These are phyloP conservation scores for Aricia agestis DNA, from an alignment of 1,140 invertebrate species.

Conservation along the genomic window DNA sequence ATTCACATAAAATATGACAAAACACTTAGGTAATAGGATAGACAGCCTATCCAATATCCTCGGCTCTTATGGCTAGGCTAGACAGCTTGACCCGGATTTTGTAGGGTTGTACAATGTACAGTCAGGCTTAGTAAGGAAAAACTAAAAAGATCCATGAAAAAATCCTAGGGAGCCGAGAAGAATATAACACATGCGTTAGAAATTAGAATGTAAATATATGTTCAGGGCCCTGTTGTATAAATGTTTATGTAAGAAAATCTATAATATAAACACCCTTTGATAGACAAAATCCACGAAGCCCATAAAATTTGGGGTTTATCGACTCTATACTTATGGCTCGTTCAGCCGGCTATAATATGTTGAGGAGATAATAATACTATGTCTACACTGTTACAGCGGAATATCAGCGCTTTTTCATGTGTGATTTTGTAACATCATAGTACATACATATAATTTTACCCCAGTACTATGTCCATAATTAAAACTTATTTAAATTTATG, in stretches of 20 bases:
- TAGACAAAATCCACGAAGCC: background rate
- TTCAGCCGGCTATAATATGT: background rate
- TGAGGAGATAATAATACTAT: too few relatives aligned
- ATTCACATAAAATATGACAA: too few relatives aligned
- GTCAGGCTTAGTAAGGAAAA: background rate
- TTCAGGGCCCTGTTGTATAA: background rate
- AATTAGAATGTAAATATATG: background rate
- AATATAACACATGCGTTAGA: background rate
- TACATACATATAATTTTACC: too few relatives aligned
- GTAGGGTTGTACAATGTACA: background rate
- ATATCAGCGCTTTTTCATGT: too few relatives aligned
- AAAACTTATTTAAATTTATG: background rate
- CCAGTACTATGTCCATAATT: too few relatives aligned
- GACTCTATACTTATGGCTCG: background rate
- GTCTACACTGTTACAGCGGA: too few relatives aligned
- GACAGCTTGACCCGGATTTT: too few relatives aligned
- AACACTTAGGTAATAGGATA: too few relatives aligned
- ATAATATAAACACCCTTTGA: background rate
- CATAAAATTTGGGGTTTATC: conserved; percentile 1
- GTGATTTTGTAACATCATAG: too few relatives aligned
- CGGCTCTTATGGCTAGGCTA: too few relatives aligned
- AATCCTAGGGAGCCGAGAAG: background rate
- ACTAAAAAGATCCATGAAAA: background rate
- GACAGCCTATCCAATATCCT: too few relatives aligned
- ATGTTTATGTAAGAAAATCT: background rate